A percentile compares a stretch with the other conserved stretches of the same genome.
Conservation (phyloP, 1,140 invertebrate species). For the Venustaconcha ellipsiformis region DNA sequence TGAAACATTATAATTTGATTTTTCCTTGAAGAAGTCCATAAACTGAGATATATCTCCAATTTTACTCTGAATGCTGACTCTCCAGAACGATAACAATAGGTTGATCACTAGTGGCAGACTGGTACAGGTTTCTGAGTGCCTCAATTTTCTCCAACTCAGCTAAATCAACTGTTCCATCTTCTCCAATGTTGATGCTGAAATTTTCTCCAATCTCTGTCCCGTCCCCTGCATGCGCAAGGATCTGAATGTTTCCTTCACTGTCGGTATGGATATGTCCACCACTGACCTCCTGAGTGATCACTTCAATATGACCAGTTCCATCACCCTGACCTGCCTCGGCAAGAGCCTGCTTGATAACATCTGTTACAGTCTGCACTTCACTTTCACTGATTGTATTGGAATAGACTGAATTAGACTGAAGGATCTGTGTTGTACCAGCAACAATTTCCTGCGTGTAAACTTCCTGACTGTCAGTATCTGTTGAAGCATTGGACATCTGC, state of each 20-base stretch:
- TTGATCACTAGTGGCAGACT: slow-evolving; percentile 10
- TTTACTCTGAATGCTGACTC: slow-evolving; percentile 15
- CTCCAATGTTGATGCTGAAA: slow-evolving; percentile 31
- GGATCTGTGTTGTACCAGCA: too few species aligned
- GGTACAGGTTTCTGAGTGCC: slow-evolving; percentile 25
- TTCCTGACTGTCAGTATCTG: too few species aligned
- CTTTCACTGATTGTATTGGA: too few species aligned
- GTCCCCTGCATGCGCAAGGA: background rate
- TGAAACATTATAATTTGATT: too few species aligned
- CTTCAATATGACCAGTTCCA: background rate
- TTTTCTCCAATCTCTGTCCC: slow-evolving; percentile 9
- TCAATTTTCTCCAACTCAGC: slow-evolving; percentile 28
- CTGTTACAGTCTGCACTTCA: too few species aligned
- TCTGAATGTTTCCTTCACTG: slow-evolving; percentile 2
- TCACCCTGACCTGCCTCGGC: background rate
- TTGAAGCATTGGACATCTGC: too few species aligned
- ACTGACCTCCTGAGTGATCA: background rate
- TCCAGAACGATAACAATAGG: slow-evolving; percentile 32
- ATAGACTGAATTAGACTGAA: too few species aligned
- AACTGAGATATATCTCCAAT: too few species aligned
- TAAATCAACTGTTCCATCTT: slow-evolving; percentile 28
- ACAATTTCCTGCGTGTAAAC: too few species aligned
- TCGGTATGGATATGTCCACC: background rate
- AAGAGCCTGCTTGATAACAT: too few species aligned
- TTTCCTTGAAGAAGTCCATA: too few species aligned